Percentiles rank a stretch among this genome's conserved stretches.
Conservation (phyloP, 37 sponge, comb jelly and placozoan species). For the Spongilla lacustris region DNA sequence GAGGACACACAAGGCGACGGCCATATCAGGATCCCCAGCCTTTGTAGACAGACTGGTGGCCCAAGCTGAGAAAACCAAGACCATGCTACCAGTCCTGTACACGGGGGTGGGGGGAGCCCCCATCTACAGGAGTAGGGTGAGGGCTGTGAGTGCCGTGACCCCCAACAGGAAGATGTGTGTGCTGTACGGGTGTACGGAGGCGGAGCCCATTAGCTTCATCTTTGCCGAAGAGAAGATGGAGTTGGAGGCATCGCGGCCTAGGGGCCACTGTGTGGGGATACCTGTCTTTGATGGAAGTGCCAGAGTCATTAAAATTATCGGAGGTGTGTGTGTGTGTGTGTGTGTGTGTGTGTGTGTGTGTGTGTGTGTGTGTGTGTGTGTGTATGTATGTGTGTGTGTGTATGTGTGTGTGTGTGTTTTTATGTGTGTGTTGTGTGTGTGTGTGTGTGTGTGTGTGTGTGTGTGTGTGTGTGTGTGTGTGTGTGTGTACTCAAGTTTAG, state of each 20-base stretch:
- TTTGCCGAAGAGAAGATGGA: constrained; percentile 59
- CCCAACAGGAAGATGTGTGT: constrained; percentile 27
- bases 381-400: too few species aligned
- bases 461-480: too few species aligned
- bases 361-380: too few species aligned
- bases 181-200: constrained; percentile 86
- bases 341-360: too few species aligned
- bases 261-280: constrained; percentile 78
- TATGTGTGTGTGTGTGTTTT: too few species aligned
- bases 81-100: constrained; percentile 45
- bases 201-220: constrained; percentile 77
- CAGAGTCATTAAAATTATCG: constrained; percentile 45
- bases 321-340: constrained; percentile 33
- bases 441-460: too few species aligned
- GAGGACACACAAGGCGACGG: constrained; percentile 43
- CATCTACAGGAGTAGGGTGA: constrained; percentile 37
- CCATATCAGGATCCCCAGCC: constrained; percentile 64
- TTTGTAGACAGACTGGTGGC: constrained; percentile 54
- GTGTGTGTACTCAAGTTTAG: too few species aligned
- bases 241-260: constrained; percentile 26
- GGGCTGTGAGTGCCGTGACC: constrained; percentile 40
- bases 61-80: constrained; percentile 46
- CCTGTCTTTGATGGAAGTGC: constrained; percentile 70
- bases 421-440: too few species aligned
- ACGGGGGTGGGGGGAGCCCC: constrained; percentile 76